A percentile compares a stretch with the other conserved stretches of the same genome.
phyloP scores from a whole-genome alignment of 23 tunicate genomes.

The Trididemnum miniatum region DNA sequence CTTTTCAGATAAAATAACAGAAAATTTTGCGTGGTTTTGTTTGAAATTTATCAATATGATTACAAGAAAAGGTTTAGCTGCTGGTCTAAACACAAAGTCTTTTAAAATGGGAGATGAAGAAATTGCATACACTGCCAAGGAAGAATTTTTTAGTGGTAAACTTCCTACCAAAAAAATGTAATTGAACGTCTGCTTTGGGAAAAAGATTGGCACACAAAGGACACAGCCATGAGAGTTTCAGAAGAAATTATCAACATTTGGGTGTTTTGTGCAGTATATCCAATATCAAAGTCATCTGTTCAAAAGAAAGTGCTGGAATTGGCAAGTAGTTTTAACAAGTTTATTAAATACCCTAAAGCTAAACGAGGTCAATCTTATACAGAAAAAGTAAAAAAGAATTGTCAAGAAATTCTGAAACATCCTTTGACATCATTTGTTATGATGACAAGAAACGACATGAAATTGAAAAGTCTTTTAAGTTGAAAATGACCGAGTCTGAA shows the following conservation, averaged over 20 bases:
- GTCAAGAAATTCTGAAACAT: not conserved
- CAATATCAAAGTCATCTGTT: not conserved
- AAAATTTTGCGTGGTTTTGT: no score
- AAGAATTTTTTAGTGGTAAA: not conserved
- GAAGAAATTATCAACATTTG: not conserved
- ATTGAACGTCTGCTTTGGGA: not conserved
- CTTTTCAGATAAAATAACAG: no score
- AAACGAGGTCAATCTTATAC: not conserved
- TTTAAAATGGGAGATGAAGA: not conserved
- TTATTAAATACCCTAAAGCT: not conserved
- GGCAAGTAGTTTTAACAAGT: not conserved
- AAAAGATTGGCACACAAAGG: slow-evolving; percentile 1
- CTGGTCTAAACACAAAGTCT: not conserved
- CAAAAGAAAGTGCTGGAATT: not conserved
- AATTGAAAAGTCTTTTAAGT: not conserved
- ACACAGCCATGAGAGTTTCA: not conserved
- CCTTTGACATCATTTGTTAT: not conserved
- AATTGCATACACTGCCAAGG: not conserved
- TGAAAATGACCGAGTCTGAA: not conserved
- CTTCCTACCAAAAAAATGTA: slow-evolving; percentile 12
- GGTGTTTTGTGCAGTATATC: not conserved
- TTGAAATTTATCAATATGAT: not conserved
- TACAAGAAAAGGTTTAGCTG: not conserved
- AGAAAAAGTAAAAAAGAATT: not conserved
- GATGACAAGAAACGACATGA: not conserved